Conservation (phyloP, 2,888 invertebrate species). For the Catocala nupta region DNA sequence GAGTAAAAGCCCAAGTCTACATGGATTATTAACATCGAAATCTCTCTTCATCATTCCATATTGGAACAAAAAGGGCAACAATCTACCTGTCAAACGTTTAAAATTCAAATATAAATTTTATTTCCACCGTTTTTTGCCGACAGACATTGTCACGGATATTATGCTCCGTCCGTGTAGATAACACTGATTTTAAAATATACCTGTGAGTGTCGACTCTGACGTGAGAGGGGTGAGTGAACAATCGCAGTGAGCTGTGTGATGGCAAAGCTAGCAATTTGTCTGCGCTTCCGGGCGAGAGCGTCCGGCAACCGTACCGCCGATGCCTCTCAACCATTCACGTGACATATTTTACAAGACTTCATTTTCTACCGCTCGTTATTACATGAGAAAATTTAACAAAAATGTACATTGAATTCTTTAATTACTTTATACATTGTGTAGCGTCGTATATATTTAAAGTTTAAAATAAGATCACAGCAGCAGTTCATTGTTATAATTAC, state of each 20-base stretch:
- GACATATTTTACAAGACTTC: conserved; percentile 59
- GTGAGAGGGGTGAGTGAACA: conserved; percentile 52
- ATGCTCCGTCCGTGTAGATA: no score
- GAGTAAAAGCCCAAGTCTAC: no score
- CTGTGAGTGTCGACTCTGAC: conserved; percentile 28
- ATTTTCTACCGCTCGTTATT: conserved; percentile 42
- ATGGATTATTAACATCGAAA: no score
- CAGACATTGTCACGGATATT: no score
- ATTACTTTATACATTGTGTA: conserved; percentile 14
- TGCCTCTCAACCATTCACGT: conserved; percentile 52
- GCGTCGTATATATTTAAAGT: neutral
- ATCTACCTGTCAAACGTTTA: no score
- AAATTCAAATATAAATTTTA: no score
- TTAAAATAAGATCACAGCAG: neutral
- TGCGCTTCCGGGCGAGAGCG: conserved; percentile 61
- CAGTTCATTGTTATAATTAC: conserved; percentile 7
- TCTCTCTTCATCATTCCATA: no score
- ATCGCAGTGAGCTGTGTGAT: conserved; percentile 55
- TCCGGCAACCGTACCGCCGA: conserved; percentile 43
- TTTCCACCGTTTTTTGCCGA: no score
- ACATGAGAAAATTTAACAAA: conserved; percentile 35
- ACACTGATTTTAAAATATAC: conserved; percentile 6
- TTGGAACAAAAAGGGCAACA: no score
- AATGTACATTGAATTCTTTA: conserved; percentile 22
- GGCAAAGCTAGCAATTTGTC: conserved; percentile 72